Evolutionary conservation across 2,797 vertebrate species (phyloP).

Genomic region (Aselliscus stoliczkanus): DNA sequence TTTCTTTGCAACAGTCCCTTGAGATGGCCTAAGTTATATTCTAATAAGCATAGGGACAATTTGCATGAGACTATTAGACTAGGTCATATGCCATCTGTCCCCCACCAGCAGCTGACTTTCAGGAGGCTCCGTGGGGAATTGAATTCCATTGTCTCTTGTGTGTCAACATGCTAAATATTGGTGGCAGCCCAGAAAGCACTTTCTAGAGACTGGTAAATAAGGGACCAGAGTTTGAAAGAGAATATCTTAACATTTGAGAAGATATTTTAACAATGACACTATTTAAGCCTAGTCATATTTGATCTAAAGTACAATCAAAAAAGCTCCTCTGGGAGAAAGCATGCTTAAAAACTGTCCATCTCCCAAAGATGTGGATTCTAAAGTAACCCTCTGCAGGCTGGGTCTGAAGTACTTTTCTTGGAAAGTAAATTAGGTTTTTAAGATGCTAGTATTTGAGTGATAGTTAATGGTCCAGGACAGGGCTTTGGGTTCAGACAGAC

Average conservation of each 20-base stretch:
- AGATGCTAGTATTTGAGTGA: background rate
- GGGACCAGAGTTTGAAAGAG: background rate
- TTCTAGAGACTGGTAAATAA: constrained; percentile 28
- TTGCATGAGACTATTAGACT: constrained; percentile 12
- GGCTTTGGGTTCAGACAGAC: background rate
- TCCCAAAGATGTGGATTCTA: background rate
- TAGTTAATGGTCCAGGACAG: background rate
- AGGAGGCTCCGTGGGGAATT: background rate
- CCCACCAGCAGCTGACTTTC: background rate
- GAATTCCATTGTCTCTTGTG: background rate
- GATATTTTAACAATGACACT: constrained; percentile 25
- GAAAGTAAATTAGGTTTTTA: constrained; percentile 31
- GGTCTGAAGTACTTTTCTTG: background rate
- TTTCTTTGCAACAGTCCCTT: constrained; percentile 44
- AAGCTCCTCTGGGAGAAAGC: constrained; percentile 17
- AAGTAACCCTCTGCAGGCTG: background rate
- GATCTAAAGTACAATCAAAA: constrained; percentile 22
- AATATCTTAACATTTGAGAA: constrained; percentile 36
- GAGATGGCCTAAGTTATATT: constrained; percentile 32
- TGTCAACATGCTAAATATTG: constrained; percentile 35
- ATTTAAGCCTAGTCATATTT: background rate
- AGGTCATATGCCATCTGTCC: background rate
- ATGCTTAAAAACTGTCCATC: background rate
- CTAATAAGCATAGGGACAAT: constrained; percentile 37
- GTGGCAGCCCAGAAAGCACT: background rate